Percentiles rank a stretch among this genome's conserved stretches.
Evolutionary conservation across 2,888 invertebrate species (phyloP).

Genomic region (Eristalinus aeneus): DNA sequence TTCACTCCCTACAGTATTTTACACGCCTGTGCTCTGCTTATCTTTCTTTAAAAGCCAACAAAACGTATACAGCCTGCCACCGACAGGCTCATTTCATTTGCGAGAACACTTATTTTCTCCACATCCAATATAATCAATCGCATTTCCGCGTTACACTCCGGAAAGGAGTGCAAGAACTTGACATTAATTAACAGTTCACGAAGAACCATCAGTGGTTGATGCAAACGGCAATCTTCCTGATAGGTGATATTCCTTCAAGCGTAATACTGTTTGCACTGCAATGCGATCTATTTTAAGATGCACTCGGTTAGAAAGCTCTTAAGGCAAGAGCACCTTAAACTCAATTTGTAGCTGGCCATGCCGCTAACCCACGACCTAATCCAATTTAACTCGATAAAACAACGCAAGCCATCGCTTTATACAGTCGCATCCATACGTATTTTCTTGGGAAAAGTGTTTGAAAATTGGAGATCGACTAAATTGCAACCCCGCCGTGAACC

Average conservation of each 20-base stretch:
- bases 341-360: background rate
- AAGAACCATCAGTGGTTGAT: background rate
- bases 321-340: background rate
- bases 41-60: no score
- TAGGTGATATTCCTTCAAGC: background rate
- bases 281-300: background rate
- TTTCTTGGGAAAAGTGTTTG: constrained; percentile 6
- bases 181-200: background rate
- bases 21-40: no score
- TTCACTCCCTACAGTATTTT: no score
- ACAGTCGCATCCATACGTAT: background rate
- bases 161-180: no score
- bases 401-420: background rate
- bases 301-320: background rate
- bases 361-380: background rate
- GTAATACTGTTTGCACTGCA: background rate
- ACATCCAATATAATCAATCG: no score
- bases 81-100: no score
- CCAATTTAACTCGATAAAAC: constrained; percentile 10
- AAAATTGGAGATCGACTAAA: constrained; percentile 16
- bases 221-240: background rate
- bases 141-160: no score
- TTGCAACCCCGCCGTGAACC: background rate
- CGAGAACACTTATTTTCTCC: no score
- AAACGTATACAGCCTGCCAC: no score